Evolutionary conservation across 1,140 invertebrate genomes (phyloP).

Genomic region (Carposina sasakii): DNA sequence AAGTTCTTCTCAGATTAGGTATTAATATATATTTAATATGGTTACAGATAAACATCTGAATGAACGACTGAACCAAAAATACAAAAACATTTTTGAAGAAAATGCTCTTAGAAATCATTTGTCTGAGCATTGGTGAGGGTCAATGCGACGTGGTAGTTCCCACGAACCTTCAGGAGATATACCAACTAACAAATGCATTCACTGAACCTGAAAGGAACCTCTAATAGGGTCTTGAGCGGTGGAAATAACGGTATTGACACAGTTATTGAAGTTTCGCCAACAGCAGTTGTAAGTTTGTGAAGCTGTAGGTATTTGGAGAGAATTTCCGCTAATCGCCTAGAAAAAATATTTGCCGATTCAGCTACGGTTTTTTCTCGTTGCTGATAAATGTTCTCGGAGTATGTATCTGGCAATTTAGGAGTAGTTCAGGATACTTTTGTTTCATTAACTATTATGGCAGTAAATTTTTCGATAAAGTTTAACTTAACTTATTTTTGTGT

Average conservation of each 20-base stretch:
- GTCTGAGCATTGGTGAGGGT: slow-evolving; percentile 65
- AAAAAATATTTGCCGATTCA: slow-evolving; percentile 69
- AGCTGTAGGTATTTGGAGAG: slow-evolving; percentile 55
- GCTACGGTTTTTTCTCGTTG: slow-evolving; percentile 49
- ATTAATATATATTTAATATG: too few relatives aligned
- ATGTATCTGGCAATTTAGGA: slow-evolving; percentile 53
- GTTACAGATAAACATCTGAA: too few relatives aligned
- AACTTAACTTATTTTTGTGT: too few relatives aligned
- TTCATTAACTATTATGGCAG: slow-evolving; percentile 43
- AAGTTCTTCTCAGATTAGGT: too few relatives aligned
- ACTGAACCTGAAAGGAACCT: too few relatives aligned
- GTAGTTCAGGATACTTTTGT: slow-evolving; percentile 46
- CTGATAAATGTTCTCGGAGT: slow-evolving; percentile 61
- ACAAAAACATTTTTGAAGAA: slow-evolving; percentile 59
- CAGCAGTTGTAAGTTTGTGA: slow-evolving; percentile 22
- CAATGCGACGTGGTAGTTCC: slow-evolving; percentile 60
- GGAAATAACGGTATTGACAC: too few relatives aligned
- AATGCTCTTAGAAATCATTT: slow-evolving; percentile 61
- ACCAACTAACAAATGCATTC: slow-evolving; percentile 23
- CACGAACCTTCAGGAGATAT: slow-evolving; percentile 50
- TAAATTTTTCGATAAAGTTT: too few relatives aligned
- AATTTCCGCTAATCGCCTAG: slow-evolving; percentile 63
- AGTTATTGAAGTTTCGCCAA: too few relatives aligned
- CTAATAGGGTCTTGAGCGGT: too few relatives aligned
- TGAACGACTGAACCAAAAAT: slow-evolving; percentile 34